Evolutionary conservation across 2,888 invertebrate genomes (phyloP), one percentile per base, ranked within the genome.

Genomic region (Eilema depressum): DNA sequence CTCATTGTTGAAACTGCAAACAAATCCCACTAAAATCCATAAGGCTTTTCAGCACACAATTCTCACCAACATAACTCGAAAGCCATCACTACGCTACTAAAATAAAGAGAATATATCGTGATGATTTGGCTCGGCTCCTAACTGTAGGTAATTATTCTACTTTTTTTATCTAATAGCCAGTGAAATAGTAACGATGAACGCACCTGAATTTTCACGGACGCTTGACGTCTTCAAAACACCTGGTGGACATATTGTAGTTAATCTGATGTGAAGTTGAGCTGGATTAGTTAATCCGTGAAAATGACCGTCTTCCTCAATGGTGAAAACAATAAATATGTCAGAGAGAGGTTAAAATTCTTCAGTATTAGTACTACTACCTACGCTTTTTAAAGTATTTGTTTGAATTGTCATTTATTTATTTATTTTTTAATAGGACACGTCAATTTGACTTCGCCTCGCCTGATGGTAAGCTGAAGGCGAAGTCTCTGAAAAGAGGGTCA

Each of bases 111-210:
- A 76, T 75, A 80, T 77, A 85, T 82, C 80, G 81, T 77, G 82
- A 87, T 82, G 82, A 81, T 71, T 86, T 88, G 88, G 88, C 87
- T 61, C 62, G 14, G 56, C 77, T 85, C 88, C 88, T 84, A 83
- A 86, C 82, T 74, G 67, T 71, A 70, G 69, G 79, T 83, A 78
- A 86, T 85, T 85, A 85, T 75, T 78, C 71, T 67, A 70, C 76
- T 84, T 82, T 74, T 37, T 82, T 74, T 65, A 37, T 65, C 66
- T 63, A 64, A 73, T 73, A 68, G n/a, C 25, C 30, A 61, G 69
- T 69, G 63, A 80, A 75, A 76, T 78, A 78, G 75, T 69, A 74
- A 72, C 65, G 66, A 61, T 73, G 69, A 82, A 76, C 71, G 61
- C 84, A 86, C 86, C 86, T 86, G 82, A 78, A 76, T 70, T 61